A percentile compares a stretch with the other conserved stretches of the same genome.
phyloP scores from a whole-genome alignment of 2,113 vertebrate species.

The Melospiza melodia region DNA sequence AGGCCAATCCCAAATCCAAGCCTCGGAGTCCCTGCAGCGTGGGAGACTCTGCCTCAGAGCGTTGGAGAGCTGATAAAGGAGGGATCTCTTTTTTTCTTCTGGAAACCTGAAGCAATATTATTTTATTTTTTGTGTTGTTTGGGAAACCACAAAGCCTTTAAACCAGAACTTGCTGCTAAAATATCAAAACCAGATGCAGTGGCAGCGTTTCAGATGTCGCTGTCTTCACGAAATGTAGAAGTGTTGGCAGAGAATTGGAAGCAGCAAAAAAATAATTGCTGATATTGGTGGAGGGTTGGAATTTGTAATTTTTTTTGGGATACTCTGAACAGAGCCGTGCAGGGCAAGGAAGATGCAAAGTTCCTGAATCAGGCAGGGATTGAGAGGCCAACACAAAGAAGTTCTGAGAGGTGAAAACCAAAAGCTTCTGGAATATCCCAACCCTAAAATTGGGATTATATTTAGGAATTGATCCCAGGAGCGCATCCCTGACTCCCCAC shows the following conservation, averaged over 20 bases:
- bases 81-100: conserved; percentile 47
- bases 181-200: conserved; percentile 57
- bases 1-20: not conserved
- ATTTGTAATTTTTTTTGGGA: not conserved
- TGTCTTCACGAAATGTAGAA: conserved; percentile 56
- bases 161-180: conserved; percentile 74
- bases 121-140: not conserved
- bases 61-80: conserved; percentile 47
- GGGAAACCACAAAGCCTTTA: conserved; percentile 77
- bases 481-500: fast-evolving
- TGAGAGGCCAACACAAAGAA: not conserved
- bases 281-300: not conserved
- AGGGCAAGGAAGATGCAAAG: not conserved
- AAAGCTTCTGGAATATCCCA: not conserved
- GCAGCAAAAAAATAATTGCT: conserved; percentile 48
- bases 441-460: not conserved
- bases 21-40: conserved; percentile 9
- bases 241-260: conserved; percentile 60
- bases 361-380: not conserved
- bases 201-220: conserved; percentile 22
- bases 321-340: not conserved
- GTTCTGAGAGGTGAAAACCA: not conserved
- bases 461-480: not conserved
- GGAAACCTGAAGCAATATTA: conserved; percentile 75
- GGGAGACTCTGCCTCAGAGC: conserved; percentile 28